Evolutionary conservation across 2,888 invertebrate species (phyloP).

Genomic region (Tetanocera ferruginea): DNA sequence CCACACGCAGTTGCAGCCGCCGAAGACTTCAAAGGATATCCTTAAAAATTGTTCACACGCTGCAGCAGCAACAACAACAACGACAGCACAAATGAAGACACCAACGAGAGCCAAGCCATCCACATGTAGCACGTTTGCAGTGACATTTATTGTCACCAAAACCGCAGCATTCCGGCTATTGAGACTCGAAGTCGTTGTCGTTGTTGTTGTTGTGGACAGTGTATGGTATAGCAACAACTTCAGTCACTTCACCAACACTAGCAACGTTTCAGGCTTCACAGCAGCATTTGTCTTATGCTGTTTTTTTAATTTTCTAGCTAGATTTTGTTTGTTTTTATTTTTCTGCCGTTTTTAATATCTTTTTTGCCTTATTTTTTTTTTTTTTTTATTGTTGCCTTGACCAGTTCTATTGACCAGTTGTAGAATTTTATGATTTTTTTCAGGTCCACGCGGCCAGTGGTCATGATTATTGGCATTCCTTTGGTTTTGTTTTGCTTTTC

Average conservation of each 20-base stretch:
- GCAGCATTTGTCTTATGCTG: not conserved
- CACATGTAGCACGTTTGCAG: slow-evolving; percentile 29
- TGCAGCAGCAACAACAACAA: slow-evolving; percentile 18
- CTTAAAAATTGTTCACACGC: slow-evolving; percentile 27
- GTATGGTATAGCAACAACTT: too few relatives aligned
- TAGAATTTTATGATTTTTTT: not conserved
- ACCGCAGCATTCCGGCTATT: slow-evolving; percentile 3
- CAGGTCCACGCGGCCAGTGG: not conserved
- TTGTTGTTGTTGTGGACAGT: not conserved
- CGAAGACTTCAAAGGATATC: not conserved
- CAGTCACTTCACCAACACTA: too few relatives aligned
- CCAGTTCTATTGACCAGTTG: slow-evolving; percentile 18
- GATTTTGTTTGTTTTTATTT: not conserved
- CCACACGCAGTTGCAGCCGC: not conserved
- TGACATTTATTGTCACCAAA: slow-evolving; percentile 45
- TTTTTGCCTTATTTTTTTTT: not conserved
- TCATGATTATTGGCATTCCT: slow-evolving; percentile 34
- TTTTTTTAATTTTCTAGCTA: not conserved
- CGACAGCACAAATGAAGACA: slow-evolving; percentile 36
- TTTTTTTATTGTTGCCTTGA: not conserved
- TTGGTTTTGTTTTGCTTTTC: slow-evolving; percentile 7
- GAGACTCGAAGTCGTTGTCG: too few relatives aligned
- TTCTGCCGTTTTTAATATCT: not conserved
- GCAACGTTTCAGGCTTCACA: too few relatives aligned
- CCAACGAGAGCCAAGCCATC: not conserved